These are phyloP conservation scores for Apodemia duryi DNA, from an alignment of 2,888 invertebrate genomes.

Conservation along the genomic window DNA sequence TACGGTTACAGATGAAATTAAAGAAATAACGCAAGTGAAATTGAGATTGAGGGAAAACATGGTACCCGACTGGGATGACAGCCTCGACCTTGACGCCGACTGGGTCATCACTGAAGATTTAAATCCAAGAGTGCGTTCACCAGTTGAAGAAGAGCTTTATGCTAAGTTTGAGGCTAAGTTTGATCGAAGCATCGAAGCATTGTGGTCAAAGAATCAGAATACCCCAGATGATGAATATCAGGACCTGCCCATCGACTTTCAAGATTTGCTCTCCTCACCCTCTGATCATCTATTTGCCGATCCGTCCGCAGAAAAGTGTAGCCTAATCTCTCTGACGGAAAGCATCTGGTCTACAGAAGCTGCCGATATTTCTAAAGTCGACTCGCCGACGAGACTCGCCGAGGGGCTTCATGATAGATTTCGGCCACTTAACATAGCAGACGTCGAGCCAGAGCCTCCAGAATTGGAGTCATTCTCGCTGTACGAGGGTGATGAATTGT, in stretches of 20 bases:
- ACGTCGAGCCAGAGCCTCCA: constrained; percentile 37
- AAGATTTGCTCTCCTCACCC: constrained; percentile 79
- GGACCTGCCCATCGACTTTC: constrained; percentile 81
- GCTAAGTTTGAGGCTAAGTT: constrained; percentile 84
- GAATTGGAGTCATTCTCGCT: constrained; percentile 52
- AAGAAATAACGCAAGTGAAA: constrained; percentile 44
- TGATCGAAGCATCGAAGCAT: constrained; percentile 82
- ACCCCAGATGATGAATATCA: constrained; percentile 78
- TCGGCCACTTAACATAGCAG: constrained; percentile 49
- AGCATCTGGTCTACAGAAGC: constrained; percentile 54
- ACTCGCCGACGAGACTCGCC: constrained; percentile 42
- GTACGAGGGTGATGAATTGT: constrained; percentile 58
- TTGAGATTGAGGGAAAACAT: constrained; percentile 46
- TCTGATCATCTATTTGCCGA: constrained; percentile 69
- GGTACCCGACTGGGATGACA: constrained; percentile 63
- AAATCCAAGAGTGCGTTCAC: constrained; percentile 49
- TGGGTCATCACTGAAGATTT: constrained; percentile 59
- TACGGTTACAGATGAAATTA: constrained; percentile 62
- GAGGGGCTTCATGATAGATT: constrained; percentile 50
- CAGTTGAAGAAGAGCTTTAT: constrained; percentile 73
- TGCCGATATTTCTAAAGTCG: constrained; percentile 38
- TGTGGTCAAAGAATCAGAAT: constrained; percentile 80
- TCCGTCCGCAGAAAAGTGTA: constrained; percentile 57
- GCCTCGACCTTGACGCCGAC: constrained; percentile 49
- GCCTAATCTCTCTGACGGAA: constrained; percentile 53